Base-by-base conservation (phyloP, 2,888 invertebrate genomes). In the Tanypteryx hageni region DNA sequence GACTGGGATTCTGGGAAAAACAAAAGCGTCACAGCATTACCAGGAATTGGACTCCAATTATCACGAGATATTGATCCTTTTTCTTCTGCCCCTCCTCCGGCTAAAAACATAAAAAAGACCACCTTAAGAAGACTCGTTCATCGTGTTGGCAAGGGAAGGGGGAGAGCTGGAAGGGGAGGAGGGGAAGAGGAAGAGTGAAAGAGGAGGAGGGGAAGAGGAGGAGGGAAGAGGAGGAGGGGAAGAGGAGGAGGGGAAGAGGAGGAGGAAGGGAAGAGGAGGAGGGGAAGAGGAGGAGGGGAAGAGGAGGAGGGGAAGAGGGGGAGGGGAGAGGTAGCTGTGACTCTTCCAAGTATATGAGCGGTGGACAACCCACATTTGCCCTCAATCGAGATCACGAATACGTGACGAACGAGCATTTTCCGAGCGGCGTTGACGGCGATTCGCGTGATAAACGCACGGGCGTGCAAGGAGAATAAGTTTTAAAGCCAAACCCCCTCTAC, bases 331-430 rank as follows among this genome's bases (percentile, higher is more conserved):
- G 76, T 76, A 27, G 14, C 76, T 76, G 22, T 10, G 11, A 27
- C 76, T 76, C 76, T 27, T 61, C 18, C 61, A 18, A 4, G 76
- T 10, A 5, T 76, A 76, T 76, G n/a, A 76, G 27, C 4, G 27
- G 1, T 27, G 22, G 22, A 76, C 76, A 68, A 68, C 68, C 68
- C 22, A 68, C 68, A 76, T 76, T 76, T 76, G 10, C 13, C 76
- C 76, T 22, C 27, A 64, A 64, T 68, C 2, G 64, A 44, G 44
- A 89, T 89, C 64, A 89, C 44, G 89, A 68, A 64, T 89, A 44
- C 89, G 89, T 89, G 89, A 89, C 89, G 64, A 13, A n/a, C 44
- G 89, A 64, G 61, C 89, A 64, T 89, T 89, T 89, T 64, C 64
- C 76, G 22, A 31, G 61, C n/a, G 44, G 56, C 56, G 64, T 89